Conservation (phyloP, 2,888 invertebrate genomes). For the Aproaerema taeniolella region DNA sequence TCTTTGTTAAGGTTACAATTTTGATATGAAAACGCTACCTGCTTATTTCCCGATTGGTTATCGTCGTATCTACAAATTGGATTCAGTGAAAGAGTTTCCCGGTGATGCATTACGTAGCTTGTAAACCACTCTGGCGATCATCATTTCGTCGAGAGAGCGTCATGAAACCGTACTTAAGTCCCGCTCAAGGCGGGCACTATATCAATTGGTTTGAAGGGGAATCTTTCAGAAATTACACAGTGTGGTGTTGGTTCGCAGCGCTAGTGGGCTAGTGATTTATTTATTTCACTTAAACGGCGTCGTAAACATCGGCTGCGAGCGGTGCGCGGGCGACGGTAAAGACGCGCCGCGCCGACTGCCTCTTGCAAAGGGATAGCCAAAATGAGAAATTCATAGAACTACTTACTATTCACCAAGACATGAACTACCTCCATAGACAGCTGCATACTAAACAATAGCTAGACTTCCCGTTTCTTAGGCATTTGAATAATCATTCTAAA, state of each 20-base stretch:
- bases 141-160: constrained; percentile 26
- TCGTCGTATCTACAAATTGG: constrained; percentile 10
- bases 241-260: constrained; percentile 29
- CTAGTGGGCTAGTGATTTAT: constrained; percentile 53
- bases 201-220: constrained; percentile 45
- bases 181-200: constrained; percentile 40
- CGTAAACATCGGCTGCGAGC: constrained; percentile 40
- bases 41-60: constrained; percentile 8
- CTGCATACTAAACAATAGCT: too few species aligned
- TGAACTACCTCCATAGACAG: too few species aligned
- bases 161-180: constrained; percentile 29
- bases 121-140: constrained; percentile 14
- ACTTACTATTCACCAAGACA: too few species aligned
- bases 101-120: constrained; percentile 11
- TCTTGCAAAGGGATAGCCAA: too few species aligned
- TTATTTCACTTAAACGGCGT: constrained; percentile 62
- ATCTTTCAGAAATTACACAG: constrained; percentile 55
- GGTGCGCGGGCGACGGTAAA: constrained; percentile 3
- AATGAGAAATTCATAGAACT: too few species aligned
- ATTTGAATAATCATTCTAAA: too few species aligned
- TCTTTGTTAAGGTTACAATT: too few species aligned
- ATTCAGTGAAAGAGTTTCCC: constrained; percentile 11
- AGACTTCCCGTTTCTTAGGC: too few species aligned
- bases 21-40: not conserved
- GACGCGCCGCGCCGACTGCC: not conserved